phyloP scores from a whole-genome alignment of 1,140 invertebrate species.

The Drosophila takahashii region DNA sequence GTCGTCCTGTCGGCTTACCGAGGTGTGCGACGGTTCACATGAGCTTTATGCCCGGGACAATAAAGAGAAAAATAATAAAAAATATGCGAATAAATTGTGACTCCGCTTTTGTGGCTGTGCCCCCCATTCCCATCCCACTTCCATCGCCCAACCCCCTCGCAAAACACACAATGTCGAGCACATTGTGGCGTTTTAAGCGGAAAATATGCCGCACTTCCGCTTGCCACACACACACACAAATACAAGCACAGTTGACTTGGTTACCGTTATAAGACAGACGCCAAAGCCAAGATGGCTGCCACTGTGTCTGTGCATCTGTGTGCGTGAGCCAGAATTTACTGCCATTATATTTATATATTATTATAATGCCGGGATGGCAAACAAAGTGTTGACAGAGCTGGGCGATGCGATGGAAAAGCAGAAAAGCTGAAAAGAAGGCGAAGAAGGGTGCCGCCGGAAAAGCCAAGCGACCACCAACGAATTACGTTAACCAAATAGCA shows the following conservation, averaged over 20 bases:
- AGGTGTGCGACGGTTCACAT: constrained; percentile 63
- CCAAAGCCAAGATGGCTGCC: constrained; percentile 56
- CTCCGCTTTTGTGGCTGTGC: constrained; percentile 31
- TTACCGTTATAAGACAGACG: constrained; percentile 54
- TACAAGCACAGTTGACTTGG: constrained; percentile 53
- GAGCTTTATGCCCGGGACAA: constrained; percentile 56
- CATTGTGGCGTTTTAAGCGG: constrained; percentile 77
- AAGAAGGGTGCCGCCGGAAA: not conserved
- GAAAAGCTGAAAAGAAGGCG: not conserved
- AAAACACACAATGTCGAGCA: constrained; percentile 35
- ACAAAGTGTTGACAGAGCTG: constrained; percentile 45
- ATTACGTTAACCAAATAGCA: constrained; percentile 31
- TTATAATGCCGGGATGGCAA: constrained; percentile 38
- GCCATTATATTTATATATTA: constrained; percentile 66
- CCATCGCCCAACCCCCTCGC: constrained; percentile 10
- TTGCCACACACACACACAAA: constrained; percentile 24
- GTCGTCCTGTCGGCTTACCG: constrained; percentile 8
- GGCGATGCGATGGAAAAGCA: not conserved
- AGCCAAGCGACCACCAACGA: not conserved
- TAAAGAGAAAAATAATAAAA: constrained; percentile 65
- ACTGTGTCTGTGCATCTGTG: constrained; percentile 1
- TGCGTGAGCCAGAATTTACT: constrained; percentile 17
- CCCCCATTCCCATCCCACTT: not conserved
- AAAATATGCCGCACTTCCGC: constrained; percentile 76
- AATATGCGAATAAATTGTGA: constrained; percentile 63